Evolutionary conservation across 2,797 vertebrate genomes (phyloP), one percentile per base, ranked within the genome.

Genomic region (Takifugu rubripes): DNA sequence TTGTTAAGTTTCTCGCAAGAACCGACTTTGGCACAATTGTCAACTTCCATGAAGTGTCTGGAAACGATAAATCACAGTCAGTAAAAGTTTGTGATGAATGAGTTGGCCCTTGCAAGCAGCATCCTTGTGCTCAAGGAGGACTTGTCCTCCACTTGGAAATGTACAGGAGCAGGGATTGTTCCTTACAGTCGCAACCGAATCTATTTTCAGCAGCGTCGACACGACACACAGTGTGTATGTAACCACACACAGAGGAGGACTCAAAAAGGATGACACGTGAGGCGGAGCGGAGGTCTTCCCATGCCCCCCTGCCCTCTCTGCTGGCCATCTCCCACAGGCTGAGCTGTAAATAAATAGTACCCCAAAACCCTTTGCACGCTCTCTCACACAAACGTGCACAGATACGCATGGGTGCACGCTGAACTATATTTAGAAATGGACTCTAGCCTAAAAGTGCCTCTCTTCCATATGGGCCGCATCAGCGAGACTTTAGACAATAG

Each of bases 281-380:
- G 81, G 78, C 73, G 75, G 81, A 83, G 71, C 71, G 77, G 71
- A 82, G 82, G 83, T 82, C 86, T 91, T 92, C 91, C 91, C 91
- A 92, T 91, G 91, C 80, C 80, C 87, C 66, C 50, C 45, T 83
- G 84, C 84, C 90, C 90, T 92, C 83, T 88, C 68, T 66, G 80
- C 78, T 77, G 68, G 85, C 87, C 82, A 84, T 89, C 87, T 91
- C 89, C 88, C 91, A 90, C 84, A 90, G 84, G 81, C 84, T 70
- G 59, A 59, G 84, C 87, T 87, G 72, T 85, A 92, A 92, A 92
- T 91, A 92, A 84, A 87, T 64, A 68, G 77, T 72, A 82, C 82
- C 87, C 81, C 82, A 76, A 59, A 76, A 82, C 76, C 70, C 66
- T 14, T 53, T 59, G 72, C 67, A 72, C 58, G 68, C 55, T 46